phyloP scores from a whole-genome alignment of 2,888 invertebrate species.

The Drosophila cognata region DNA sequence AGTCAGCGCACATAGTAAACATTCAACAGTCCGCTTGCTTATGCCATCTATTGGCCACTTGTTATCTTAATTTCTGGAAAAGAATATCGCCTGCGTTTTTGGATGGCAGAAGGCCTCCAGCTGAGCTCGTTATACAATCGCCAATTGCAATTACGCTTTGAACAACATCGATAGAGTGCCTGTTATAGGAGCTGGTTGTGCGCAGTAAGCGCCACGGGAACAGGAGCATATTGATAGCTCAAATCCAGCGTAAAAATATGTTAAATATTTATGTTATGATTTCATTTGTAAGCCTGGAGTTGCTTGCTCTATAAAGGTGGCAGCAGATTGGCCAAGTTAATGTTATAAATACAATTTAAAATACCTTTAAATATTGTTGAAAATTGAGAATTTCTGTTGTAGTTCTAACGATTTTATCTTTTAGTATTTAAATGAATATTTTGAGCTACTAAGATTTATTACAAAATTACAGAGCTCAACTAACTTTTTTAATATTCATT shows the following conservation, averaged over 20 bases:
- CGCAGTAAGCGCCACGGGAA: constrained; percentile 1
- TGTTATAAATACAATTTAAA: neutral
- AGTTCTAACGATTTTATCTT: neutral
- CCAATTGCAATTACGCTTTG: constrained; percentile 50
- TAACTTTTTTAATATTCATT: neutral
- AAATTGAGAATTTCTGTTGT: neutral
- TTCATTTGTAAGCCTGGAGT: neutral
- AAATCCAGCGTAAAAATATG: constrained; percentile 14
- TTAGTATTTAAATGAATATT: neutral
- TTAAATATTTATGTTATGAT: constrained; percentile 16
- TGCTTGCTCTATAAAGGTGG: constrained; percentile 6
- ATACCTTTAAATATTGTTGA: neutral
- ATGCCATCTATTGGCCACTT: constrained; percentile 10
- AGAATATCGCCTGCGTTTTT: constrained; percentile 11
- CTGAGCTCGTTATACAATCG: constrained; percentile 36
- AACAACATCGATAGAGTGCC: constrained; percentile 36
- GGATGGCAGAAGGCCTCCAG: constrained; percentile 29
- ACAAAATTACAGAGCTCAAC: neutral
- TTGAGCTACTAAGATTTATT: neutral
- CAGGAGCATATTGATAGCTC: constrained; percentile 23
- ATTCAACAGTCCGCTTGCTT: neutral
- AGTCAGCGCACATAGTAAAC: neutral
- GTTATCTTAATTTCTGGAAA: constrained; percentile 24
- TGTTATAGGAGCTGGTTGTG: neutral
- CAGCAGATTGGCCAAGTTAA: neutral